phyloP scores from a whole-genome alignment of 2,888 invertebrate species.

The Temnothorax ravouxi region DNA sequence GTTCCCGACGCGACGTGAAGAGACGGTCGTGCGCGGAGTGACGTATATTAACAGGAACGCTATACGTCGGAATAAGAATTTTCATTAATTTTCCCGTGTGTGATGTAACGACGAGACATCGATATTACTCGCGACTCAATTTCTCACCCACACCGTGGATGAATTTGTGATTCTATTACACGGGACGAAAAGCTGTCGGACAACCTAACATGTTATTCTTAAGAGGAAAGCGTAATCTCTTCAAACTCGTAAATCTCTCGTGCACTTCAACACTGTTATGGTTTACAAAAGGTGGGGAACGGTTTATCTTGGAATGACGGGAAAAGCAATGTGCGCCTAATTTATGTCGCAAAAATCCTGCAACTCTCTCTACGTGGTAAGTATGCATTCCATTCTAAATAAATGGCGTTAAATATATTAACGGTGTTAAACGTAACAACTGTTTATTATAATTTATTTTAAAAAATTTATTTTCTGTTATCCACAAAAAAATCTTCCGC shows the following conservation, averaged over 20 bases:
- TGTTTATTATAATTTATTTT: neutral
- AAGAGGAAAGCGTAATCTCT: conserved; percentile 5
- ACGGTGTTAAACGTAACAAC: neutral
- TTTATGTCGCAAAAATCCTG: conserved; percentile 4
- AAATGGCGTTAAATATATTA: neutral
- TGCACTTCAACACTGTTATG: conserved; percentile 26
- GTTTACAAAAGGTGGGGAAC: neutral
- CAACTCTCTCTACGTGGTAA: neutral
- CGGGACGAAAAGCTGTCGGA: conserved; percentile 19
- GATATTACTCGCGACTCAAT: neutral
- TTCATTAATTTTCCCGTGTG: conserved; percentile 1
- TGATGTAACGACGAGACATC: neutral
- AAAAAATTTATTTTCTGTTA: neutral
- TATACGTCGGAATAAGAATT: conserved; percentile 18
- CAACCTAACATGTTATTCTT: conserved; percentile 26
- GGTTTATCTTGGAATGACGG: neutral
- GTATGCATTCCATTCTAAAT: too few species aligned
- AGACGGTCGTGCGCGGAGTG: neutral
- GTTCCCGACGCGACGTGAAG: neutral
- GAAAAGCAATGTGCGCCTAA: conserved; percentile 22
- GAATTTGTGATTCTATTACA: conserved; percentile 27
- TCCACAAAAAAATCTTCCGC: neutral
- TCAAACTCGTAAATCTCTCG: conserved; percentile 18
- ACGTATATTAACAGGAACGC: neutral
- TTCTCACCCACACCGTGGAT: neutral